phyloP scores from a whole-genome alignment of 1,140 invertebrate genomes.

The Lanistes nyassanus region DNA sequence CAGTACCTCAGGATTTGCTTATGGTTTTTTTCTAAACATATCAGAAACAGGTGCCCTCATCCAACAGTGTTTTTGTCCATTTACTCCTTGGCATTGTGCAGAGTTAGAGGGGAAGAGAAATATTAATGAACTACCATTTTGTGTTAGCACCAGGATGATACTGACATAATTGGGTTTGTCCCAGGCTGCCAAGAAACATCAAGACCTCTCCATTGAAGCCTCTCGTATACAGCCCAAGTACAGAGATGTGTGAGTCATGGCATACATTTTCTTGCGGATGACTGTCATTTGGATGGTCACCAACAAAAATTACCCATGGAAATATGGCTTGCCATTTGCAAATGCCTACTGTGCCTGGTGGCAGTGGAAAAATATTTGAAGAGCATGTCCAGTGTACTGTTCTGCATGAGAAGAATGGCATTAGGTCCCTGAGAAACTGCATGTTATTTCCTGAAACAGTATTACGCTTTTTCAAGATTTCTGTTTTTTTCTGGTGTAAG shows the following conservation, averaged over 20 bases:
- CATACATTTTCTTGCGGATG: neutral
- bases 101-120: neutral
- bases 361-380: too few species aligned
- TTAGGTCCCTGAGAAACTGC: too few species aligned
- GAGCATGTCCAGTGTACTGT: too few species aligned
- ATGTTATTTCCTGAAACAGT: too few species aligned
- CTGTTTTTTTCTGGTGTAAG: neutral
- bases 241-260: conserved; percentile 53
- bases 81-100: neutral
- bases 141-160: neutral
- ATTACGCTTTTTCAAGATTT: neutral
- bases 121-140: neutral
- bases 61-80: too few species aligned
- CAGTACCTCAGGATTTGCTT: too few species aligned
- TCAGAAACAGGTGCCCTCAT: too few species aligned
- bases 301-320: neutral
- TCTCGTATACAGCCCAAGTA: conserved; percentile 60
- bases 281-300: neutral
- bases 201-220: conserved; percentile 61
- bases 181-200: conserved; percentile 62
- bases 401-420: too few species aligned
- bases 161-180: neutral
- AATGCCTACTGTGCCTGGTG: too few species aligned
- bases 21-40: too few species aligned
- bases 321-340: too few species aligned